These are phyloP conservation scores for Pristis pectinata DNA, from an alignment of 2,797 vertebrate species.

Conservation along the genomic window DNA sequence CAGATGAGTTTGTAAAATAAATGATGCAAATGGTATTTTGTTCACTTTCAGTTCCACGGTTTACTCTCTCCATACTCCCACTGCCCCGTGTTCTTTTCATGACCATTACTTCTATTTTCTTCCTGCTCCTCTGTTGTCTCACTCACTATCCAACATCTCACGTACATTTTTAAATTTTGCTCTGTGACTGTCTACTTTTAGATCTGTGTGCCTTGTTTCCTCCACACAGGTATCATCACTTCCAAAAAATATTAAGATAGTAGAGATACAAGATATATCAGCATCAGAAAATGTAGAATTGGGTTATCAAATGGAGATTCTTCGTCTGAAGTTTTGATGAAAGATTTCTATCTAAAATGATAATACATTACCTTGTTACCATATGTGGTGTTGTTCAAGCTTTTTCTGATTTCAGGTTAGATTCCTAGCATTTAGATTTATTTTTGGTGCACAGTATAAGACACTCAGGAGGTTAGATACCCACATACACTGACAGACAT, in stretches of 20 bases:
- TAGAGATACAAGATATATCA: neutral
- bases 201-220: neutral
- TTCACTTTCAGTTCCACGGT: neutral
- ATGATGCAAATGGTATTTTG: neutral
- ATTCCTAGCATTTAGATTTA: neutral
- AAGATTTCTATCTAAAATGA: neutral
- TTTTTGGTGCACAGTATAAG: neutral
- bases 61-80: neutral
- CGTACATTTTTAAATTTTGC: neutral
- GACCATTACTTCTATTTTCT: neutral
- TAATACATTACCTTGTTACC: neutral
- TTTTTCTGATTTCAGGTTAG: neutral
- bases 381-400: neutral
- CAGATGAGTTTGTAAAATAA: neutral
- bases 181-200: neutral
- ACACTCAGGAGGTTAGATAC: too few relatives aligned
- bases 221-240: neutral
- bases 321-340: neutral
- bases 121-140: too few relatives aligned
- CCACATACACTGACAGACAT: neutral
- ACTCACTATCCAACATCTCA: neutral
- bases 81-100: too few relatives aligned
- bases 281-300: neutral
- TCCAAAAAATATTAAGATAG: neutral
- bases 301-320: neutral